These are phyloP conservation scores for Abrostola tripartita DNA, from an alignment of 2,888 invertebrate genomes.

Conservation along the genomic window DNA sequence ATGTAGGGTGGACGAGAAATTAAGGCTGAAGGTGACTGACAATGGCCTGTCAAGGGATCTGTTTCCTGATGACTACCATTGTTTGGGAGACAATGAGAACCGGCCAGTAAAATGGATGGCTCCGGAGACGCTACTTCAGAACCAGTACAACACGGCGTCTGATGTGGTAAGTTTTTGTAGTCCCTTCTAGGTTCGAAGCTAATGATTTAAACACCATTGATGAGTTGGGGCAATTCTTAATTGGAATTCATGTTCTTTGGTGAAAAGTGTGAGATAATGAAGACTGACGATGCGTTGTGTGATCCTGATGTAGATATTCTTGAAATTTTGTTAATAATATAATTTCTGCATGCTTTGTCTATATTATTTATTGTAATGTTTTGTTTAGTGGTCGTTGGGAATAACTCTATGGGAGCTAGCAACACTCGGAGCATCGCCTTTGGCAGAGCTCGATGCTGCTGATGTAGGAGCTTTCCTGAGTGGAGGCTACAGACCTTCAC, in stretches of 20 bases:
- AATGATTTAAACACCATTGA: no score
- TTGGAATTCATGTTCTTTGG: no score
- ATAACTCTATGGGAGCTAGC: conserved; percentile 97
- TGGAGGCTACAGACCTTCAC: conserved; percentile 96
- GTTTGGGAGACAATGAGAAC: conserved; percentile 97
- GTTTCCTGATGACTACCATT: conserved; percentile 97
- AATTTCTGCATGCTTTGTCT: not conserved
- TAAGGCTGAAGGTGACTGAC: conserved; percentile 95
- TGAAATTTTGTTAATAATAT: no score
- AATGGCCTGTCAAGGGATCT: conserved; percentile 96
- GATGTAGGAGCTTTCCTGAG: conserved; percentile 96
- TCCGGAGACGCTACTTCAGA: conserved; percentile 94
- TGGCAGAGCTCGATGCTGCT: conserved; percentile 96
- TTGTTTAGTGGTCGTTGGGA: conserved; percentile 96
- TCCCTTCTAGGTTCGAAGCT: no score
- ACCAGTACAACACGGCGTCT: conserved; percentile 94
- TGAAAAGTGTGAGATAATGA: no score
- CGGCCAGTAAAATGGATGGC: conserved; percentile 98
- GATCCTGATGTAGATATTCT: no score
- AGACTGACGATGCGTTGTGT: no score
- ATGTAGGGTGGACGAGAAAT: conserved; percentile 91
- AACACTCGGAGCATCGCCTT: conserved; percentile 96
- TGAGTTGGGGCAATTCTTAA: no score
- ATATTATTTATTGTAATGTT: conserved; percentile 8
- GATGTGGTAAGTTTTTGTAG: conserved; percentile 92